Evolutionary conservation across 2,797 vertebrate species (phyloP).

Genomic region (Garrulus glandarius): DNA sequence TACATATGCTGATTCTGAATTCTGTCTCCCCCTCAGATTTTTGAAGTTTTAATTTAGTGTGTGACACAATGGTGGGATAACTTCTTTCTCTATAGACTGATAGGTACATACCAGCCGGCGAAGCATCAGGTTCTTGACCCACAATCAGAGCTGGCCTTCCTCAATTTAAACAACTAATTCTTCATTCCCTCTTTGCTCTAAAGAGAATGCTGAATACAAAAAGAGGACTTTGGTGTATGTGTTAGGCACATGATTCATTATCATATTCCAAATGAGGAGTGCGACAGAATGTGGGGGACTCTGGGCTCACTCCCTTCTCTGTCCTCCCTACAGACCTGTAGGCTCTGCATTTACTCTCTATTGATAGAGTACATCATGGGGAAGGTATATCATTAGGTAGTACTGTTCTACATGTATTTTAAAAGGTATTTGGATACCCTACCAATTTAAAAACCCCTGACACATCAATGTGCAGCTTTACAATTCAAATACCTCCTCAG

Average conservation of each 20-base stretch:
- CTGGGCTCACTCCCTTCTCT: background rate
- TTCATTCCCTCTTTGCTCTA: background rate
- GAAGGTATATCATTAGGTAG: background rate
- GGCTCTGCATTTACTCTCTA: background rate
- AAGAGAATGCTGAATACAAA: background rate
- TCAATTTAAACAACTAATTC: background rate
- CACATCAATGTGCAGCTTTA: background rate
- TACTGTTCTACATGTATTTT: background rate
- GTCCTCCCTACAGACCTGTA: background rate
- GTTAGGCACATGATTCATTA: background rate
- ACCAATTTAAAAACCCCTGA: rapidly evolving
- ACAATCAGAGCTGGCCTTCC: background rate
- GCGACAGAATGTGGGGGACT: background rate
- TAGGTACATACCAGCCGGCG: background rate
- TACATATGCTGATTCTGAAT: background rate
- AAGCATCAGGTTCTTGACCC: background rate
- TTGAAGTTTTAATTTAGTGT: background rate
- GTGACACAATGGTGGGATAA: background rate
- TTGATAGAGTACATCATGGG: background rate
- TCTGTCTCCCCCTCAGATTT: rapidly evolving
- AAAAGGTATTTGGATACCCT: background rate
- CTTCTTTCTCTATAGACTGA: background rate
- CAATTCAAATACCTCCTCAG: background rate
- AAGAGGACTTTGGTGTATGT: background rate
- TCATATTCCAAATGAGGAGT: background rate